phyloP scores from a whole-genome alignment of 2,888 invertebrate species.

The Noctua pronuba region DNA sequence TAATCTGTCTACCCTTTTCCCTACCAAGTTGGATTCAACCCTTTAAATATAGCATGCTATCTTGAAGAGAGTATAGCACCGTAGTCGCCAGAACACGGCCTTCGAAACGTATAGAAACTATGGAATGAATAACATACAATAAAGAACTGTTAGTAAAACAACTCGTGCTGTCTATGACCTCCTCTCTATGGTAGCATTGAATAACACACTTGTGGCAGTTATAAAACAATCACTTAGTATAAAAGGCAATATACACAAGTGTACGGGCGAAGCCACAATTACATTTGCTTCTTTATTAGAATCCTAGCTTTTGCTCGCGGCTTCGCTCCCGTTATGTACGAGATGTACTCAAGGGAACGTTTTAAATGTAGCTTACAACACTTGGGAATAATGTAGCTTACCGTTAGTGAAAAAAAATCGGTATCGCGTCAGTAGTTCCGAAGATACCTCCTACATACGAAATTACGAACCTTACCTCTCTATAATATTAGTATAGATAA shows the following conservation, averaged over 20 bases:
- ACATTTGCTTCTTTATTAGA: neutral
- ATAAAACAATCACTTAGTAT: neutral
- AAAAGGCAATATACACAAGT: neutral
- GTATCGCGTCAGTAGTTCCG: too few species aligned
- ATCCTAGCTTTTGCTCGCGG: neutral
- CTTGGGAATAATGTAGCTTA: too few species aligned
- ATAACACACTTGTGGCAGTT: constrained; percentile 1
- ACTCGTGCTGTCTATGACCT: constrained; percentile 19
- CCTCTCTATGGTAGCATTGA: neutral
- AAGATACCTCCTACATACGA: too few species aligned
- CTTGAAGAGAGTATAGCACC: neutral
- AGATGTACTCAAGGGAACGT: too few species aligned
- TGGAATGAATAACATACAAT: constrained; percentile 18
- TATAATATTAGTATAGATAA: neutral
- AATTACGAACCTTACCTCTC: too few species aligned
- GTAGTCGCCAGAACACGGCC: neutral
- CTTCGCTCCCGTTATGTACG: too few species aligned
- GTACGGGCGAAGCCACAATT: neutral
- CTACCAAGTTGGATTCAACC: neutral
- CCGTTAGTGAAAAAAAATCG: too few species aligned
- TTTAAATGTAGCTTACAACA: too few species aligned
- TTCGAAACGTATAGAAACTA: neutral
- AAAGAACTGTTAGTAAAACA: constrained; percentile 14
- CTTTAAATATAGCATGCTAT: neutral
- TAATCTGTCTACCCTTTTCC: neutral